Percentiles rank a stretch among this genome's conserved stretches.
Conservation (phyloP, 2,888 invertebrate species). For the Diarsia rubi region DNA sequence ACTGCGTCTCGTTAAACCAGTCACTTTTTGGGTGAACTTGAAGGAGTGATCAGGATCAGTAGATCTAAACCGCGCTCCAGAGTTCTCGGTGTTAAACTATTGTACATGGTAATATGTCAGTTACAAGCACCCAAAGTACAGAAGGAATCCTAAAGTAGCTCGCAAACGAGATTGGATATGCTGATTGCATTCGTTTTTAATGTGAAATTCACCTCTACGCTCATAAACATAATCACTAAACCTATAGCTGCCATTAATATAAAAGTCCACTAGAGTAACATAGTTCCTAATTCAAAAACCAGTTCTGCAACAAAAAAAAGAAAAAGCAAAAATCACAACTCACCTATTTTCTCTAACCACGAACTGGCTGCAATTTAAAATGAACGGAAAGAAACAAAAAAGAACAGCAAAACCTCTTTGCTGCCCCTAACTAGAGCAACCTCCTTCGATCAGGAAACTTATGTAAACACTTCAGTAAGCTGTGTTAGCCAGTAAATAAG, state of each 20-base stretch:
- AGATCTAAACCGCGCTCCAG: neutral
- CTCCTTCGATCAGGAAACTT: conserved; percentile 49
- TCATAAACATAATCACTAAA: neutral
- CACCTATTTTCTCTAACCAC: neutral
- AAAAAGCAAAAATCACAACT: neutral
- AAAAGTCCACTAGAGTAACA: neutral
- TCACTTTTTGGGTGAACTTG: neutral
- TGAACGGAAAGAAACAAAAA: conserved; percentile 11
- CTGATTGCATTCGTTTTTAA: neutral
- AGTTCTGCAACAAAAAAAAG: neutral
- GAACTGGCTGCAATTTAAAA: conserved; percentile 29
- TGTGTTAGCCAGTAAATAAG: conserved; percentile 45
- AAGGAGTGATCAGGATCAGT: neutral
- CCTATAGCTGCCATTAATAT: neutral
- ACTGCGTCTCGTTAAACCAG: neutral
- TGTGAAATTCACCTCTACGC: neutral
- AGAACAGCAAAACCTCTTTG: conserved; percentile 29
- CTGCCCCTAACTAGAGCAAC: conserved; percentile 19
- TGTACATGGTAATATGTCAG: too few species aligned
- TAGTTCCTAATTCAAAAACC: neutral
- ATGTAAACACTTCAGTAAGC: conserved; percentile 54
- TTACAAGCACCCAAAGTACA: too few species aligned
- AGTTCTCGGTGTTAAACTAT: neutral
- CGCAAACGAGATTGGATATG: neutral
- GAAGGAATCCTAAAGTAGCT: neutral